phyloP scores from a whole-genome alignment of 2,888 invertebrate genomes.

The Exocentrus adspersus region DNA sequence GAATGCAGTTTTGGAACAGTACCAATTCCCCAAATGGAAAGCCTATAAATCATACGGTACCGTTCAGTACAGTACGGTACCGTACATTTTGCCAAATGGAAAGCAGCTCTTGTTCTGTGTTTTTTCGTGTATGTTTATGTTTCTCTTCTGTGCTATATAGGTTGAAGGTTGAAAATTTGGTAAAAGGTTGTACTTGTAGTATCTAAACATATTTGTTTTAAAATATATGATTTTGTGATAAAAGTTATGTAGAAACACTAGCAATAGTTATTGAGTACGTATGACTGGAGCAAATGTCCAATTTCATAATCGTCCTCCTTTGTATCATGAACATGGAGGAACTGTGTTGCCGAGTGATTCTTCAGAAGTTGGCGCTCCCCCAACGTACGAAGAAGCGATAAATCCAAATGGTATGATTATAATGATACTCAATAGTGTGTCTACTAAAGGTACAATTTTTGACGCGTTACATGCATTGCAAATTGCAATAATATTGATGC shows the following conservation, averaged over 20 bases:
- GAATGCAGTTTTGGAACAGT: no score
- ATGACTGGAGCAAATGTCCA: slow-evolving; percentile 48
- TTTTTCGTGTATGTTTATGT: no score
- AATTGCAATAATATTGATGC: no score
- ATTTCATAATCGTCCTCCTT: slow-evolving; percentile 45
- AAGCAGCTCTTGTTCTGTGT: background rate
- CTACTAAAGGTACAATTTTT: no score
- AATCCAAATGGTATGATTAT: slow-evolving; percentile 67
- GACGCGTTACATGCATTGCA: no score
- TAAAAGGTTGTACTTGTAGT: no score
- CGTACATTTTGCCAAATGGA: no score
- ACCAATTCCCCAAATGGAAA: no score
- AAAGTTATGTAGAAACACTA: slow-evolving; percentile 15
- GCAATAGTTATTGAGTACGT: slow-evolving; percentile 19
- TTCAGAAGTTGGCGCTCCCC: slow-evolving; percentile 65
- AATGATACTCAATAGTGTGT: no score
- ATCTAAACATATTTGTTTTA: background rate
- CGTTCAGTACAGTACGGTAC: no score
- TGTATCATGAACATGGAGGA: slow-evolving; percentile 47
- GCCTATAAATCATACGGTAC: no score
- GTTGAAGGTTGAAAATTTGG: slow-evolving; percentile 3
- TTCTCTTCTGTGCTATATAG: no score
- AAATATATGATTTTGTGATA: background rate
- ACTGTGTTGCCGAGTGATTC: slow-evolving; percentile 39
- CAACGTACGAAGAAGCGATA: slow-evolving; percentile 71